phyloP scores from a whole-genome alignment of 2,888 invertebrate genomes.

The Tricholauxania praeusta region DNA sequence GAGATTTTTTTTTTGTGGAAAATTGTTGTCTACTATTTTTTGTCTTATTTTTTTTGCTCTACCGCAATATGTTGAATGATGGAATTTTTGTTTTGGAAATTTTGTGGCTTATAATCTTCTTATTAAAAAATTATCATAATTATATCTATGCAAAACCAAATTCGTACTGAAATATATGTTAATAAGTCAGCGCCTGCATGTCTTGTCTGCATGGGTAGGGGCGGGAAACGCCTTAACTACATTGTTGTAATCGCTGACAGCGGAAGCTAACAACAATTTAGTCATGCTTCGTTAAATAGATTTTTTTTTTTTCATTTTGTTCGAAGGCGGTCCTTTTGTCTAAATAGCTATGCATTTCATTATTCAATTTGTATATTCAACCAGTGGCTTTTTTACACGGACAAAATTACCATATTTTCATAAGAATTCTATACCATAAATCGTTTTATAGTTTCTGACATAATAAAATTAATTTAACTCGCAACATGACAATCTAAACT shows the following conservation, averaged over 20 bases:
- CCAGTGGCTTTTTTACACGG: too few relatives aligned
- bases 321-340: background rate
- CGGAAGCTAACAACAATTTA: constrained; percentile 15
- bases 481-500: too few relatives aligned
- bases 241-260: background rate
- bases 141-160: background rate
- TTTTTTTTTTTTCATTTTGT: background rate
- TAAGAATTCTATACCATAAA: too few relatives aligned
- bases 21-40: too few relatives aligned
- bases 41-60: background rate
- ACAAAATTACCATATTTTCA: too few relatives aligned
- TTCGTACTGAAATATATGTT: too few relatives aligned
- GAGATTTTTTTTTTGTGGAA: background rate
- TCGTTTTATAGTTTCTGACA: too few relatives aligned
- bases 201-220: background rate
- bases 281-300: constrained; percentile 3
- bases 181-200: background rate
- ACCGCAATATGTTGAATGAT: background rate
- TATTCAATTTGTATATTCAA: too few relatives aligned
- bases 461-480: too few relatives aligned
- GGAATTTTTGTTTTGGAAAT: too few relatives aligned
- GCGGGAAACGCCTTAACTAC: background rate
- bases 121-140: constrained; percentile 5
- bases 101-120: background rate
- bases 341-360: background rate